Conservation (phyloP, 2,888 invertebrate species). For the Melipona bicolor region DNA sequence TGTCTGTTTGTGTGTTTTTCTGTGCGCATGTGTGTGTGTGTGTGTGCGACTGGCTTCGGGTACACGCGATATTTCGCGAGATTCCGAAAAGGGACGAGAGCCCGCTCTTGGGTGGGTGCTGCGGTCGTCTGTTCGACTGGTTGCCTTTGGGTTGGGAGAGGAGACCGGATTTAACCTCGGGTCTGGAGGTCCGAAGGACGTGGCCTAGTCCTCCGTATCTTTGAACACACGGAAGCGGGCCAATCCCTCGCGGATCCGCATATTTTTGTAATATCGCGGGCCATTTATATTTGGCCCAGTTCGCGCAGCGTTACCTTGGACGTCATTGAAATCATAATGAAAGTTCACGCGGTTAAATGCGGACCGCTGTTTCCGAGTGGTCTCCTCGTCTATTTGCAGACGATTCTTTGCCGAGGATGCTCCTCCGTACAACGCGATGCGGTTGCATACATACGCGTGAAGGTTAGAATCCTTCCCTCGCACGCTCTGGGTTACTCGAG, state of each 20-base stretch:
- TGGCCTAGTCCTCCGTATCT: conserved; percentile 42
- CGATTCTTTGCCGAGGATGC: background rate
- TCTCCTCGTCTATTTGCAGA: background rate
- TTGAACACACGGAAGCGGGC: conserved; percentile 25
- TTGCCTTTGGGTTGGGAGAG: background rate
- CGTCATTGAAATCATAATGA: conserved; percentile 59
- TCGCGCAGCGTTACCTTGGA: conserved; percentile 20
- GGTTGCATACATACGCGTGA: background rate
- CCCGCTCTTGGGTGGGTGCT: background rate
- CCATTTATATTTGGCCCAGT: conserved; percentile 65
- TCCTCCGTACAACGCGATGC: background rate
- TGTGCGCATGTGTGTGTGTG: background rate
- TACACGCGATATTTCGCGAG: conserved; percentile 56
- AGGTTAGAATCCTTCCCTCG: background rate
- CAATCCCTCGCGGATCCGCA: conserved; percentile 13
- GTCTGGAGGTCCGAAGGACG: conserved; percentile 44
- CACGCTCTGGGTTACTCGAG: background rate
- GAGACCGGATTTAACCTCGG: conserved; percentile 23
- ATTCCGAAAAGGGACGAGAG: conserved; percentile 46
- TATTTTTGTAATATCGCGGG: conserved; percentile 56
- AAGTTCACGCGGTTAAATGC: conserved; percentile 42
- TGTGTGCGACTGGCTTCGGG: conserved; percentile 36
- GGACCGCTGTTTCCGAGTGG: conserved; percentile 31
- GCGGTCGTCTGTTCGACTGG: background rate
- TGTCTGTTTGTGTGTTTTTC: no score